phyloP scores from a whole-genome alignment of 2,888 invertebrate species.

The Chloroclysta siterata region DNA sequence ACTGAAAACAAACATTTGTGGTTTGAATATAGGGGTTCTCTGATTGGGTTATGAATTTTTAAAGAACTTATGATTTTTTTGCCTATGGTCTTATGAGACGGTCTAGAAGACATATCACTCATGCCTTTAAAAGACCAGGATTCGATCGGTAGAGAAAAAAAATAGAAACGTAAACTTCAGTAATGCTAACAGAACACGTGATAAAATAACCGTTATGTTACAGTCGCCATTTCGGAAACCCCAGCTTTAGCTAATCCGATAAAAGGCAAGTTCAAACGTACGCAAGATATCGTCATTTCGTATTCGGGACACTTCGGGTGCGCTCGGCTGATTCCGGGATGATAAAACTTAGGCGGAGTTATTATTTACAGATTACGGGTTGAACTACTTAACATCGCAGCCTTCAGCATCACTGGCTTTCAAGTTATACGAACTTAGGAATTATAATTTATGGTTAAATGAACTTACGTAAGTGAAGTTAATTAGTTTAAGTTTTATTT shows the following conservation, averaged over 20 bases:
- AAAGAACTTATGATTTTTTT: too few relatives aligned
- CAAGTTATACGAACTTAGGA: background rate
- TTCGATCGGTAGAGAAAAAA: too few relatives aligned
- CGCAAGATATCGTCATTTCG: slow-evolving; percentile 42
- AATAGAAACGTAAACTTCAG: too few relatives aligned
- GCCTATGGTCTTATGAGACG: too few relatives aligned
- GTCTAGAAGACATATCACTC: too few relatives aligned
- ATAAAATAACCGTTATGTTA: background rate
- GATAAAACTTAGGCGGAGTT: slow-evolving; percentile 36
- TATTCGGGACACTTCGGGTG: slow-evolving; percentile 40
- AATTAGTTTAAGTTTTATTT: too few relatives aligned
- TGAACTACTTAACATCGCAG: background rate
- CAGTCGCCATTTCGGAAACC: background rate
- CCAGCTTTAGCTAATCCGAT: slow-evolving; percentile 58
- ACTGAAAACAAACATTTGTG: too few relatives aligned
- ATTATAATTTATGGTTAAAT: background rate
- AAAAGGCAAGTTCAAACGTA: slow-evolving; percentile 54
- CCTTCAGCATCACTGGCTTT: slow-evolving; percentile 5
- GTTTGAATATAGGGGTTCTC: too few relatives aligned
- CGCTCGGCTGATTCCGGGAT: slow-evolving; percentile 37
- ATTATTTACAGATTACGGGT: slow-evolving; percentile 39
- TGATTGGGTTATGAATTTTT: too few relatives aligned
- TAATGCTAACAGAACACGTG: background rate
- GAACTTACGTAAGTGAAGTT: background rate
- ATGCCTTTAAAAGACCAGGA: too few relatives aligned